Evolutionary conservation across 2,797 vertebrate species (phyloP), one percentile per base, ranked within the genome.

Genomic region (Loris lydekkerianus): DNA sequence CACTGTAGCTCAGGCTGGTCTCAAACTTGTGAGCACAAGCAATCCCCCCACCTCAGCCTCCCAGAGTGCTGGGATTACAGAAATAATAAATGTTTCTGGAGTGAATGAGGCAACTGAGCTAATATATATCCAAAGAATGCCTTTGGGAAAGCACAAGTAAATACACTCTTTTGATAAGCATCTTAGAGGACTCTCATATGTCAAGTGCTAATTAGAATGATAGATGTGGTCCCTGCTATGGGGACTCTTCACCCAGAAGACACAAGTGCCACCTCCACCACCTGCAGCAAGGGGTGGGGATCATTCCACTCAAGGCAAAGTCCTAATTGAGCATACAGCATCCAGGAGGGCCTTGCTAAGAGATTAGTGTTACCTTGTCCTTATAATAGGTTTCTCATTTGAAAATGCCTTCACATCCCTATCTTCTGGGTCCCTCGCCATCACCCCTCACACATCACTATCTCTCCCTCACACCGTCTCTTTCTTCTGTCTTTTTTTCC

Each of bases 141-240:
- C 73, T 83, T 73, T 77, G 63, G 27, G 10, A 73, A 37, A 85
- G 65, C 72, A 84, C 56, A 83, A 34, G 86, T 76, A 69, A 94
- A 56, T 61, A 34, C 69, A 56, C 69, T 67, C 31, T 93, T 83
- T 34, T 25, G 25, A 37, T 86, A 31, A 63, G 31, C 37, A 72
- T 31, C 60, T 69, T 77, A 60, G n/a, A 90, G 18, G 73, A 34
- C 58, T 80, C 63, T 46, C 46, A 25, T 43, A 0, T 43, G n/a
- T 56, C 49, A 56, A 23, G 7, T 15, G 67, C n/a, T 34, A 34
- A 80, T 46, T 85, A 92, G 31, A 11, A 56, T 58, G 56, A 63
- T 25, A 58, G 61, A 65, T 0, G 2, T 61, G 10, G n/a, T 56
- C 43, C 61, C 9, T 77, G 58, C 49, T 76, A 46, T 37, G 15